These are phyloP conservation scores for Gracilinanus agilis DNA, from an alignment of 2,113 vertebrate species.

Conservation along the genomic window DNA sequence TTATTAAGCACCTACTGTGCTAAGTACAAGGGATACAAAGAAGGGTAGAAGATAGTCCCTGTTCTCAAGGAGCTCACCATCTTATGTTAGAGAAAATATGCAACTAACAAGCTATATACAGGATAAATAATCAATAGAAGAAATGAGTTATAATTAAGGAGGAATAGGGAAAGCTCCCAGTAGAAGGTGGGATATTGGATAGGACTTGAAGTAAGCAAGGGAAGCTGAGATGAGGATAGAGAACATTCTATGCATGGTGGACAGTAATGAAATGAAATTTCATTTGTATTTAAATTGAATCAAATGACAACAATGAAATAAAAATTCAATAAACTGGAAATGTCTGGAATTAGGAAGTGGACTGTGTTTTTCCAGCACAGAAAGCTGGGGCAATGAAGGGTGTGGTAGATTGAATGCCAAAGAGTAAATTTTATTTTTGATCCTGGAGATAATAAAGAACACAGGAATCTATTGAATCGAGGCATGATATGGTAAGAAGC, in stretches of 20 bases:
- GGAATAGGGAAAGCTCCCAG: background rate
- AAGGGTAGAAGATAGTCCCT: no score
- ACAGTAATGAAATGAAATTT: background rate
- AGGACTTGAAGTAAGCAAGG: background rate
- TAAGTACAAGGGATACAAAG: background rate
- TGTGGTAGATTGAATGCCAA: background rate
- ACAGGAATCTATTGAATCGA: no score
- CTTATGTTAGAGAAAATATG: background rate
- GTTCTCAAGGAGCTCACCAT: no score
- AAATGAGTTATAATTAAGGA: background rate
- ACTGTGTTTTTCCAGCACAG: background rate
- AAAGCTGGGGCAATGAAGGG: background rate
- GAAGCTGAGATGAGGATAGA: background rate
- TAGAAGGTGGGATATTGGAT: background rate
- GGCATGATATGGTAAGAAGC: no score
- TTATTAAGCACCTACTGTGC: background rate
- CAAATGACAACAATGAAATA: no score
- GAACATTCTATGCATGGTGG: background rate
- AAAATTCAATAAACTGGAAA: background rate
- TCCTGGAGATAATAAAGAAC: no score
- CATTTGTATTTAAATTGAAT: no score
- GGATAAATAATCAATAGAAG: background rate
- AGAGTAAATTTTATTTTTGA: no score
- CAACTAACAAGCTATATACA: background rate
- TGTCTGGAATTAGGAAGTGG: background rate